These are phyloP conservation scores for Clamator glandarius DNA, from an alignment of 2,797 vertebrate species.

Conservation along the genomic window DNA sequence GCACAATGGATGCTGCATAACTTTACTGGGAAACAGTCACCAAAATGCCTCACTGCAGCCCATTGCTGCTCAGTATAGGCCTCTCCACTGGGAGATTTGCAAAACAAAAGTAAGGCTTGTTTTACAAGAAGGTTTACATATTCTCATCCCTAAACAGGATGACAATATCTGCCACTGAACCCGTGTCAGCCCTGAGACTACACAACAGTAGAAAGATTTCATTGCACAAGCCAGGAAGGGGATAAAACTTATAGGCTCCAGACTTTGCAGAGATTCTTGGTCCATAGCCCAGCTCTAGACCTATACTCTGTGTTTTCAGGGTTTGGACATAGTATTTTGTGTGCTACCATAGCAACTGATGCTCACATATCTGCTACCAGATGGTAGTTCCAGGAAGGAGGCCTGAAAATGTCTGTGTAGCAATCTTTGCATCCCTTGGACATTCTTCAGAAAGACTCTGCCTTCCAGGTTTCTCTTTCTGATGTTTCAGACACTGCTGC, in stretches of 20 bases:
- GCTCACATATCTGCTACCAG: constrained; percentile 69
- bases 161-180: neutral
- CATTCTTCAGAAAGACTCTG: neutral
- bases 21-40: constrained; percentile 33
- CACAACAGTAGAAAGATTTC: neutral
- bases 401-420: constrained; percentile 41
- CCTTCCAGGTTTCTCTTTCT: neutral
- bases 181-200: neutral
- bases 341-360: constrained; percentile 66
- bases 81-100: neutral
- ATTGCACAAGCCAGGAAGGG: neutral
- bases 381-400: constrained; percentile 59
- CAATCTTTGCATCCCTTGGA: constrained; percentile 23
- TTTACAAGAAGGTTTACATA: constrained; percentile 10
- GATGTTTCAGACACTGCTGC: neutral
- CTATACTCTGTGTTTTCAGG: constrained; percentile 21
- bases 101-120: constrained; percentile 40
- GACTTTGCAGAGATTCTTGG: constrained; percentile 22
- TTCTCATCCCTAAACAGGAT: neutral
- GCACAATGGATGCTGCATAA: constrained; percentile 52
- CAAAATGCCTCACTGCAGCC: neutral
- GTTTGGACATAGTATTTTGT: constrained; percentile 56
- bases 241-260: constrained; percentile 1
- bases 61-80: neutral
- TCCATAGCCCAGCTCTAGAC: constrained; percentile 45